Evolutionary conservation across 1,140 invertebrate genomes (phyloP), one percentile per base, ranked within the genome.

Genomic region (Drosophila pandora): DNA sequence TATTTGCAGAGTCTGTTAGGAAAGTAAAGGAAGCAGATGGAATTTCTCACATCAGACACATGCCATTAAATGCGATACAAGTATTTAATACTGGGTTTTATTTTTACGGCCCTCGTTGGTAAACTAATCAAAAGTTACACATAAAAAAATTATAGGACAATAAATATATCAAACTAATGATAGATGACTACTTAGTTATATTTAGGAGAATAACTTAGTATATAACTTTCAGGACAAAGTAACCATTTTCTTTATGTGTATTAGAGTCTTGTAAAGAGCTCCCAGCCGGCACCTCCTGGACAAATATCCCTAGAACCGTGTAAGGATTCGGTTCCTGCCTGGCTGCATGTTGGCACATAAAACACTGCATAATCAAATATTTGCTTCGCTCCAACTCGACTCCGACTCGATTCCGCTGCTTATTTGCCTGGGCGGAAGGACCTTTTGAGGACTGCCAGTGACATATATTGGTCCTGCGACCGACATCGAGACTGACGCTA

Each of bases 311-410:
- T 47, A 25, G 28, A 69, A 10, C 34, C 25, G 5, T 34, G 45
- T 41, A 12, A 5, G 34, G 53, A 50, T 70, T 59, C 22, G 30
- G 41, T 53, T 32, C 49, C 39, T 49, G 54, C 12, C 43, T 41
- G 64, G 12, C 52, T 74, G 70, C 60, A 74, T 57, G 60, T 54
- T 81, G 55, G 49, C 83, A 64, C 75, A 88, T 87, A 88, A 87
- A 87, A 88, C 84, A 73, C 53, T 87, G 79, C 88, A 84, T 83
- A 88, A 84, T 62, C 83, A 81, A 90, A 88, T 90, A 84, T 89
- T 89, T 50, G 76, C 61, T 37, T 22, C 41, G 58, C 13, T 61
- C 54, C 54, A 61, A 73, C 72, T 50, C 12, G 45, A 39, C 30
- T 59, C 32, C 22, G 17, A 54, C 62, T 53, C 48, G 59, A 53